A percentile compares a stretch with the other conserved stretches of the same genome.
Evolutionary conservation across 2,113 vertebrate species (phyloP).

Genomic region (Microtus richardsoni): DNA sequence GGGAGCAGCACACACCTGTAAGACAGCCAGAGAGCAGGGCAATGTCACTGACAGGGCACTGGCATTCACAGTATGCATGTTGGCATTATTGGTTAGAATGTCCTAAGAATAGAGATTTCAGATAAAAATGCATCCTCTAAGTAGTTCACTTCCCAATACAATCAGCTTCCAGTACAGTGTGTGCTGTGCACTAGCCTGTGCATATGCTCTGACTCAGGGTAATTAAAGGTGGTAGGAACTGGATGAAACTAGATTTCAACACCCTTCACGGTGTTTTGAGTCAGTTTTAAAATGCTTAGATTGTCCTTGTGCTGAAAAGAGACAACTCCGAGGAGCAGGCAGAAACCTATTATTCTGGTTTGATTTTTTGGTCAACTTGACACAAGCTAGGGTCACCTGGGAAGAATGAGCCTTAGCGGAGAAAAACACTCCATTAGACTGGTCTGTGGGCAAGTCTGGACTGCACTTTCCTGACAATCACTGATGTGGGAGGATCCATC

Average conservation of each 20-base stretch:
- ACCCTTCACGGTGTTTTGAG: constrained; percentile 2
- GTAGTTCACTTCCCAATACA: background rate
- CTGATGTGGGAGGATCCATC: background rate
- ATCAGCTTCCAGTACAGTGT: background rate
- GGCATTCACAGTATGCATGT: background rate
- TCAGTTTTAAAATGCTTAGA: constrained; percentile 13
- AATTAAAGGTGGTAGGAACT: background rate
- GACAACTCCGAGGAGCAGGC: background rate
- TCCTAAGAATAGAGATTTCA: background rate
- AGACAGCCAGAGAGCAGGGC: background rate
- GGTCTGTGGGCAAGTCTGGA: background rate
- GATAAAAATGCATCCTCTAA: background rate
- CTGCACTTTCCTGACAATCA: background rate
- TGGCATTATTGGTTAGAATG: background rate
- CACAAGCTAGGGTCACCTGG: background rate
- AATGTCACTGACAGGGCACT: background rate
- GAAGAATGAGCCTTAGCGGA: background rate
- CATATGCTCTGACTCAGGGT: background rate
- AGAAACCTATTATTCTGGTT: background rate
- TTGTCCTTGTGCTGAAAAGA: background rate
- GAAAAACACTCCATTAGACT: background rate
- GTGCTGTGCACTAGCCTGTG: background rate
- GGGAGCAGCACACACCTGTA: constrained; percentile 95
- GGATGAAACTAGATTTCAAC: background rate
- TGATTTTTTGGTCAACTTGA: background rate